Base-by-base conservation (phyloP, 2,888 invertebrate genomes). In the Tenthredo livida region DNA sequence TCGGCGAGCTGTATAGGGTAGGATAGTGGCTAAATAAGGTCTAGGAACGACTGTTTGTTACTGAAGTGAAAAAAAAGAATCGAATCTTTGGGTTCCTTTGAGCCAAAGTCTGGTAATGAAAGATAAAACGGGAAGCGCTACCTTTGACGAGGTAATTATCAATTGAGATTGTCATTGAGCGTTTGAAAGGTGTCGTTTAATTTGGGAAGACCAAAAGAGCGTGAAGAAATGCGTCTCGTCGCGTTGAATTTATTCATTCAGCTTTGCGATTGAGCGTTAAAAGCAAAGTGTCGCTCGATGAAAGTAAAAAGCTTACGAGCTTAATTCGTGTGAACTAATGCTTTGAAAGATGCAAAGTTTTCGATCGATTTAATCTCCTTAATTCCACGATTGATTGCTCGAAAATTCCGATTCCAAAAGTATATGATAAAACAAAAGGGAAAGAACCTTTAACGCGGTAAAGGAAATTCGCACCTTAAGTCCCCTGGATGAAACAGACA, bases 281-380 rank as follows among this genome's bases (percentile, higher is more conserved):
- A 40, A 61, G 80, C 58, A 58, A 61, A 80, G 61, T 25, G 40
- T 80, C 80, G 17, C 15, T 21, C 21, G 61, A 80, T 61, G 80
- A 61, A 58, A 80, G 58, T 61, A 40, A 80, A 61, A 80, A 61
- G 61, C 80, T 80, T 61, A 61, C 80, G 61, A 80, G 61, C 80
- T 58, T 80, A 61, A 80, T 80, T 80, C 80, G 80, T 21, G 58
- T 40, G 61, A 50, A 61, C 58, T 58, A 37, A 61, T 61, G 58
- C 61, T 80, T 15, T 40, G 80, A 61, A 40, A 80, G 58, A 61
- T 37, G 80, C 58, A 37, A 61, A 61, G 15, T 80, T 80, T 40
- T 21, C 50, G 15, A 61, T 61, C 12, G 58, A 80, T 61, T 80
- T 61, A 80, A 61, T 80, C 80, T 25, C 21, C 61, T 61, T 61